Evolutionary conservation across 2,113 vertebrate species (phyloP).

Genomic region (Callionymus lyra): DNA sequence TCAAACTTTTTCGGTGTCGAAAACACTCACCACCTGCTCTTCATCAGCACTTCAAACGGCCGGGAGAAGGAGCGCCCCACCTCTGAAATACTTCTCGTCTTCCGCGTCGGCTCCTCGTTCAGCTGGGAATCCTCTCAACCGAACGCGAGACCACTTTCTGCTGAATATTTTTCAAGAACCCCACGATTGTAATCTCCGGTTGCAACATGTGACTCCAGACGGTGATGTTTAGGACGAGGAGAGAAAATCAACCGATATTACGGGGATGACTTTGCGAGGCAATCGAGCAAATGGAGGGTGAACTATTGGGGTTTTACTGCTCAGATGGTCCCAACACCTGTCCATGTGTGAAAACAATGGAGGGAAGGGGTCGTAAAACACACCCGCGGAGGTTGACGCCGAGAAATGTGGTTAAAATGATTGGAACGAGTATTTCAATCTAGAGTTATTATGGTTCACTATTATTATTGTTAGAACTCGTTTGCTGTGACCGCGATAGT

Average conservation of each 20-base stretch:
- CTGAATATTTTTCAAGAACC: constrained; percentile 55
- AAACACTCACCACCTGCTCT: constrained; percentile 47
- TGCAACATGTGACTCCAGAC: too few relatives aligned
- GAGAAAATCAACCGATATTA: constrained; percentile 11
- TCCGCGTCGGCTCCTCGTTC: too few relatives aligned
- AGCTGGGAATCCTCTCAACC: background rate
- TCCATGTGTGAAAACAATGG: constrained; percentile 38
- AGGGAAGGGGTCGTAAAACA: constrained; percentile 15
- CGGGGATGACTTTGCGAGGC: constrained; percentile 8
- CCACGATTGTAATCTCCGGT: too few relatives aligned
- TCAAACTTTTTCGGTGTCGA: constrained; percentile 33
- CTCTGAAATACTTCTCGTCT: constrained; percentile 16
- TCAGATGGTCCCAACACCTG: constrained; percentile 28
- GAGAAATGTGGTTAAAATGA: too few relatives aligned
- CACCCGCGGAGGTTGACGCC: too few relatives aligned
- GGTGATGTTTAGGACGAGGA: constrained; percentile 32
- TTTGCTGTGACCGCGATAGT: too few relatives aligned
- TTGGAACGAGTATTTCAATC: too few relatives aligned
- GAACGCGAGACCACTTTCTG: constrained; percentile 48
- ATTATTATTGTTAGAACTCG: too few relatives aligned
- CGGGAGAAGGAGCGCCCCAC: constrained; percentile 12
- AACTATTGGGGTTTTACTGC: constrained; percentile 22
- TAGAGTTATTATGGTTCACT: too few relatives aligned
- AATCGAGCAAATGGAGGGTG: constrained; percentile 47
- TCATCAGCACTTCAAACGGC: constrained; percentile 53